These are phyloP conservation scores for Drosophila multiciliata DNA, from an alignment of 2,888 invertebrate species.

Conservation along the genomic window DNA sequence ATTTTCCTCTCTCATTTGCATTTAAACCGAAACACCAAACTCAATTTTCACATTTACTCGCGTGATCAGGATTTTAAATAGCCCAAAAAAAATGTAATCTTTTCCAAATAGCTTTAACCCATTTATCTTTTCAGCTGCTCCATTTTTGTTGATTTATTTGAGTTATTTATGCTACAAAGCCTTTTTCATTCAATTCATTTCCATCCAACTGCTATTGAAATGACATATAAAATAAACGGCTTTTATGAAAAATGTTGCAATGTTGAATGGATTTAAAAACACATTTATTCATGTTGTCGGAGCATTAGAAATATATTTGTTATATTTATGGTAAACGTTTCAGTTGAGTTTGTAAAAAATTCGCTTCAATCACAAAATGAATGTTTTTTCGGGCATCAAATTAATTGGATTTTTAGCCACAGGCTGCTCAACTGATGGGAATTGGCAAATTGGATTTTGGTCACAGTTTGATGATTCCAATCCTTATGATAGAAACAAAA, in stretches of 20 bases:
- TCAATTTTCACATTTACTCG: constrained; percentile 16
- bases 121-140: constrained; percentile 27
- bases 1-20: constrained; percentile 24
- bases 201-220: constrained; percentile 16
- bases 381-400: not conserved
- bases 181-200: not conserved
- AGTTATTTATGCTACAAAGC: not conserved
- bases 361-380: not conserved
- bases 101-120: constrained; percentile 19
- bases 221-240: constrained; percentile 25
- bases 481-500: not conserved
- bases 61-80: constrained; percentile 43
- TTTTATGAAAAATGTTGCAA: constrained; percentile 42
- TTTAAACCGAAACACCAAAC: constrained; percentile 8
- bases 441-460: constrained; percentile 15
- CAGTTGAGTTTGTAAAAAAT: not conserved
- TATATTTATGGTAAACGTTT: constrained; percentile 37
- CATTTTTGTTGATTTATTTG: constrained; percentile 58
- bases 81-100: not conserved
- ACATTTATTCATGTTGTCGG: not conserved
- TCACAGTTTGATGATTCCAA: not conserved
- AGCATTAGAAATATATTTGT: constrained; percentile 7
- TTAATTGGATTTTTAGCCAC: constrained; percentile 9
- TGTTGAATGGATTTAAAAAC: constrained; percentile 14
- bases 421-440: not conserved